Evolutionary conservation across 92 coral and sea anemone species (phyloP).

Genomic region (Heteractis magnifica): DNA sequence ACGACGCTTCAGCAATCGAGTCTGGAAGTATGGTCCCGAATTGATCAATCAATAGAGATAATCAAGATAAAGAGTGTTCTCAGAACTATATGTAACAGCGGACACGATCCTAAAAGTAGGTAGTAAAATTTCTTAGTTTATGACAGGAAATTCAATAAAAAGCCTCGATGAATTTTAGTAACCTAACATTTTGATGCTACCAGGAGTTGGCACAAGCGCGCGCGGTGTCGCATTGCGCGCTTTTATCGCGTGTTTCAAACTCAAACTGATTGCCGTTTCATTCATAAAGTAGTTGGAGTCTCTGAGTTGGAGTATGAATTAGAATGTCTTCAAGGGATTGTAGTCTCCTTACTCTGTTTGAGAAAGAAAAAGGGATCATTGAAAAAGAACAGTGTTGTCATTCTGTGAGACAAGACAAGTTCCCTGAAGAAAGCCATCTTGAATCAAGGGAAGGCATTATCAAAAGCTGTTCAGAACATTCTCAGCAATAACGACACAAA

Average conservation of each 20-base stretch:
- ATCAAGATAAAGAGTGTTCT: too few species aligned
- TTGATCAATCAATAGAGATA: too few species aligned
- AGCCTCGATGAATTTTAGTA: too few species aligned
- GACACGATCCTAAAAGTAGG: too few species aligned
- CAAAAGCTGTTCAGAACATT: conserved; percentile 16
- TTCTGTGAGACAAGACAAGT: neutral
- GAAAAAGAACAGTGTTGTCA: neutral
- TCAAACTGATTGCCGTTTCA: neutral
- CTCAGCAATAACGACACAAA: neutral
- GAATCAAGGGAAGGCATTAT: conserved; percentile 18
- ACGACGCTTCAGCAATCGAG: too few species aligned
- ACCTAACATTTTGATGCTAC: neutral
- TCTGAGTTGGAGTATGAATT: neutral
- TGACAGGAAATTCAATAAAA: too few species aligned
- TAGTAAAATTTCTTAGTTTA: too few species aligned
- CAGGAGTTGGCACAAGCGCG: neutral
- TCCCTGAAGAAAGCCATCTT: neutral
- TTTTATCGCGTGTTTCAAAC: neutral
- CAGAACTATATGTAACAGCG: too few species aligned
- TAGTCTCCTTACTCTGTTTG: conserved; percentile 6
- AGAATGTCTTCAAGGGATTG: neutral
- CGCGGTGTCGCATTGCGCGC: neutral
- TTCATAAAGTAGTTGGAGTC: neutral
- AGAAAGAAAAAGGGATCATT: neutral
- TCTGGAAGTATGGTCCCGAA: too few species aligned